A percentile compares a stretch with the other conserved stretches of the same genome.
phyloP scores from a whole-genome alignment of 2,113 vertebrate genomes.

The Scolopax mira region DNA sequence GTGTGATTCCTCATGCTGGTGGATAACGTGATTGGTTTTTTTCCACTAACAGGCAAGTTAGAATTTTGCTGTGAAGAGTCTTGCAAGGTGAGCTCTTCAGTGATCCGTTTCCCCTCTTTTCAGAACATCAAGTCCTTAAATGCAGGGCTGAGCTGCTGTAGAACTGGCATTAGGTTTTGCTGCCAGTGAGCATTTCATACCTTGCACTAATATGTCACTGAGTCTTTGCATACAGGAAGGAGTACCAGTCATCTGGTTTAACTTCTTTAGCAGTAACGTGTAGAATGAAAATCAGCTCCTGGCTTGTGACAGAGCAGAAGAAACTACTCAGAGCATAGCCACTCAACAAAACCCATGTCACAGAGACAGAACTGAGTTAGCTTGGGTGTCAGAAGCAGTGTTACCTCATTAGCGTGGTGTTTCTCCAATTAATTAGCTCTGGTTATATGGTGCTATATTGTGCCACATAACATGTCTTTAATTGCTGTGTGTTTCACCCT shows the following conservation, averaged over 20 bases:
- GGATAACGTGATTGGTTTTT: neutral
- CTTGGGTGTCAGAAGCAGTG: neutral
- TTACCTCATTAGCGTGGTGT: neutral
- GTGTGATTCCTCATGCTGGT: neutral
- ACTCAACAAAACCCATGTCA: accelerated
- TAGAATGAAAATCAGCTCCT: neutral
- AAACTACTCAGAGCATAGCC: neutral
- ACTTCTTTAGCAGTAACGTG: neutral
- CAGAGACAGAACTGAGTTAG: neutral
- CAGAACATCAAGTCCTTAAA: neutral
- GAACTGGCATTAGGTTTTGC: neutral
- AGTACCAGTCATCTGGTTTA: neutral
- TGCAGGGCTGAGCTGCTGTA: neutral
- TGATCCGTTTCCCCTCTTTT: neutral
- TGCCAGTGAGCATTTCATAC: neutral
- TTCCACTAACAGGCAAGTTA: neutral
- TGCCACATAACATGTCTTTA: neutral
- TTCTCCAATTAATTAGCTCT: neutral
- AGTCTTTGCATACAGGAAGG: neutral
- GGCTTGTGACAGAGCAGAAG: neutral
- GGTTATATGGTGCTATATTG: neutral
- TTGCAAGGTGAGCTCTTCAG: neutral
- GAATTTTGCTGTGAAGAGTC: neutral
- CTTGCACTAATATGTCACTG: neutral
- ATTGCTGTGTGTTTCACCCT: neutral